Percentiles rank a stretch among this genome's conserved stretches.
Evolutionary conservation across 1,140 invertebrate species (phyloP).

Genomic region (Lepidotrigona ventralis): DNA sequence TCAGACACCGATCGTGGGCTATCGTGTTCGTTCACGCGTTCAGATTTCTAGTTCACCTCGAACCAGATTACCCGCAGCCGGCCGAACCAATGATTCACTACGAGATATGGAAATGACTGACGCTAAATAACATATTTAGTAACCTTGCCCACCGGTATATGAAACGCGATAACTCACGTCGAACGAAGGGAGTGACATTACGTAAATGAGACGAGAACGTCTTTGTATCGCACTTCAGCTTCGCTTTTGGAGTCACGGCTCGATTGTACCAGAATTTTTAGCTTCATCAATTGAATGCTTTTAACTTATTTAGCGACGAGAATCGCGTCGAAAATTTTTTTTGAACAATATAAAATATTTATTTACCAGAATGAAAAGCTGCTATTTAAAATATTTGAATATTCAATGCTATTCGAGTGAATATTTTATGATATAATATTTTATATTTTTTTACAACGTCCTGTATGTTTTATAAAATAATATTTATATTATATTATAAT

Average conservation of each 20-base stretch:
- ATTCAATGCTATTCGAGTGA: no score
- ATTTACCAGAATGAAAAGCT: no score
- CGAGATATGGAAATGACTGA: conserved; percentile 27
- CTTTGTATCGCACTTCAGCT: background rate
- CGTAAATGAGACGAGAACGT: conserved; percentile 11
- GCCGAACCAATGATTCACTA: conserved; percentile 27
- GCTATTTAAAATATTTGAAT: no score
- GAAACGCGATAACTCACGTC: background rate
- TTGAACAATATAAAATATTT: no score
- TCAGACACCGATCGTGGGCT: conserved; percentile 23
- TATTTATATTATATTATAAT: no score
- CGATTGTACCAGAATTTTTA: background rate
- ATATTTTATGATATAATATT: background rate
- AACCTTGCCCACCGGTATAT: conserved; percentile 13
- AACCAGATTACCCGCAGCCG: conserved; percentile 10
- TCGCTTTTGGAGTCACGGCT: background rate
- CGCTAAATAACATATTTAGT: conserved; percentile 37
- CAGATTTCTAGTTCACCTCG: conserved; percentile 47
- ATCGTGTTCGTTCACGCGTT: conserved; percentile 39
- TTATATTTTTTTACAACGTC: background rate
- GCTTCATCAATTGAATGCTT: background rate
- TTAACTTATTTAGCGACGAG: no score
- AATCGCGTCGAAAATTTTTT: no score
- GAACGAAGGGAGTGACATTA: background rate
- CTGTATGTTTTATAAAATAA: no score